Base-by-base conservation (phyloP, 37 sponge, comb jelly and placozoan species). In the Aplysina aerophoba region DNA sequence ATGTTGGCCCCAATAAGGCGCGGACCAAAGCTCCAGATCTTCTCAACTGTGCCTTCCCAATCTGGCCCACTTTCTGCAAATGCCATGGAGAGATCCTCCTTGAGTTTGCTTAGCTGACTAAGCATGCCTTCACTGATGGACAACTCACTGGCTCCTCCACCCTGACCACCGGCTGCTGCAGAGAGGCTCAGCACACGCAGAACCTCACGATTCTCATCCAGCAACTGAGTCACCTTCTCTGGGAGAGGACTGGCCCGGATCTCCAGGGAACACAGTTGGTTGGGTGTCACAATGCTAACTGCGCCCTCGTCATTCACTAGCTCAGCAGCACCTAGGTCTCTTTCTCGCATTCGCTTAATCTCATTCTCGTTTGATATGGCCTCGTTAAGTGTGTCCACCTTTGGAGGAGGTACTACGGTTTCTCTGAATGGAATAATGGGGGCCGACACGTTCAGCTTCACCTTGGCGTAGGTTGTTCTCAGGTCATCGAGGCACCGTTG, bases 361-460 rank as follows among this genome's bases (percentile, higher is more conserved):
- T 86, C 89, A 68, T 91, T 87, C 41, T 88, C 88, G 50, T 37
- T 54, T 17, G 83, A 89, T 20, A 95, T 92, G 35, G 62, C 80
- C 73, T 98, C 99, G 63, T 96, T 96, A 27, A 94, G 88, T 87
- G 88, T 92, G 80, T 96, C 96, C 4, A 96, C 62, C 31, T 87
- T 91, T 1, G 97, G 95, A 40, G 92, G 90, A 16, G 84, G 59
- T 0, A 99, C 57, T 15, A 99, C 86, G 0, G 99, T 99, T 68
- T 99, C 99, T 21, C 99, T 74, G 64, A 96, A 99, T 19, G 97
- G 97, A 33, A 99, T 82, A 19, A 99, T 91, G 0, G 99, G 99
- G 16, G 85, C 89, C 15, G 99, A 99, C 3, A 95, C 94, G n/a
- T 83, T 88, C 59, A 99, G 64, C 31, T 94, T 83, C 30, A 99